phyloP scores from a whole-genome alignment of 2,113 vertebrate genomes.

The Nothobranchius kuhntae region DNA sequence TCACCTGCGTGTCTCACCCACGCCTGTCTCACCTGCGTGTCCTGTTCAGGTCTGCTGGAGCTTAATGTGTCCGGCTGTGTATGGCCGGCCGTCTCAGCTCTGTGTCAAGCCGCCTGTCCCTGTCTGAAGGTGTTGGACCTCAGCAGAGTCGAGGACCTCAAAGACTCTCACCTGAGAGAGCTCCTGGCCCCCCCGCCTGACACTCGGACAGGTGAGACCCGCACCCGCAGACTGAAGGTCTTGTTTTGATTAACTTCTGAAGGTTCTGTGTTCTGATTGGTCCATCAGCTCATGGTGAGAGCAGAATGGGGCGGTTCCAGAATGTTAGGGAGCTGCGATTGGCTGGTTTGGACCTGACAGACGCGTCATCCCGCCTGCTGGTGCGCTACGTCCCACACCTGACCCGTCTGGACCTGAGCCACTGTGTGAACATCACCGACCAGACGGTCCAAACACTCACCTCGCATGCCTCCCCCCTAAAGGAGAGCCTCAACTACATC shows the following conservation, averaged over 20 bases:
- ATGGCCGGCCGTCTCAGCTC: constrained; percentile 86
- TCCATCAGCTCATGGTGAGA: constrained; percentile 80
- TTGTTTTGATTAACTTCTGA: not conserved
- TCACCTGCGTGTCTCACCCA: not conserved
- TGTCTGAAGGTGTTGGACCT: constrained; percentile 88
- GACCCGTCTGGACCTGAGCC: constrained; percentile 86
- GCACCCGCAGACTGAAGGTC: not conserved
- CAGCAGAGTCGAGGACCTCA: constrained; percentile 88
- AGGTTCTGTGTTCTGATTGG: constrained; percentile 34
- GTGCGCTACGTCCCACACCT: constrained; percentile 86
- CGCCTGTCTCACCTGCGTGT: not conserved
- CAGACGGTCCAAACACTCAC: constrained; percentile 85
- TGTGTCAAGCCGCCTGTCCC: constrained; percentile 87
- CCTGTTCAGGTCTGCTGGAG: constrained; percentile 84
- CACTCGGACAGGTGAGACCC: constrained; percentile 81
- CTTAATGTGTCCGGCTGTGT: constrained; percentile 86
- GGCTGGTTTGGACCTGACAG: constrained; percentile 86
- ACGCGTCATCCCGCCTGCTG: constrained; percentile 82
- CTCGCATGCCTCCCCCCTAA: constrained; percentile 83
- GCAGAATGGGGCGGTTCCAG: constrained; percentile 85
- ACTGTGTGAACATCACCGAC: constrained; percentile 85
- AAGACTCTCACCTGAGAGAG: constrained; percentile 90
- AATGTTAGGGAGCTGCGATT: constrained; percentile 86
- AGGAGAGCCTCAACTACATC: constrained; percentile 85
- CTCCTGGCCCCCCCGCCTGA: constrained; percentile 85